Percentiles rank a stretch among this genome's conserved stretches.
Evolutionary conservation across 2,888 invertebrate species (phyloP).

Genomic region (Sarcophaga subvicina): DNA sequence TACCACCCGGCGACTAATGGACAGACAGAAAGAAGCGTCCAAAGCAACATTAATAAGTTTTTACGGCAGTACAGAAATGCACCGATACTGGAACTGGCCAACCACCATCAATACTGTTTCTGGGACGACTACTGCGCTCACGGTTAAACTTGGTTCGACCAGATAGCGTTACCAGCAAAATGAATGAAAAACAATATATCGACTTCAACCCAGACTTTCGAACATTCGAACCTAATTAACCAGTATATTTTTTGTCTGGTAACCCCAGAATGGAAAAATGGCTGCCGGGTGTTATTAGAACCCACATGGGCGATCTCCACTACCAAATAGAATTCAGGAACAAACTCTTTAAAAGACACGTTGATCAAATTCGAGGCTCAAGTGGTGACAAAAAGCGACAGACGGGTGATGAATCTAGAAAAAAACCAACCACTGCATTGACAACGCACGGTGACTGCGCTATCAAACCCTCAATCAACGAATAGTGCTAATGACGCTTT

Average conservation of each 20-base stretch:
- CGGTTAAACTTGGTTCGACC: slow-evolving; percentile 59
- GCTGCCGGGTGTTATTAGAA: too few relatives aligned
- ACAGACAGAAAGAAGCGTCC: slow-evolving; percentile 11
- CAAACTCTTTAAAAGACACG: slow-evolving; percentile 12
- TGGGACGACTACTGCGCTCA: too few relatives aligned
- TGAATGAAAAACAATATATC: slow-evolving; percentile 20
- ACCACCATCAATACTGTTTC: too few relatives aligned
- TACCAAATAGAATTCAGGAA: slow-evolving; percentile 29
- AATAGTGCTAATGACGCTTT: too few relatives aligned
- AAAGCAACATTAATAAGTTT: too few relatives aligned
- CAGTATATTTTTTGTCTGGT: slow-evolving; percentile 41
- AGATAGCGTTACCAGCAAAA: slow-evolving; percentile 12
- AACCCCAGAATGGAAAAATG: slow-evolving; percentile 31
- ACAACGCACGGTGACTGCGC: too few relatives aligned
- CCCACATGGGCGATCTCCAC: slow-evolving; percentile 39
- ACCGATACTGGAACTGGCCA: too few relatives aligned
- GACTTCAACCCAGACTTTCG: slow-evolving; percentile 25
- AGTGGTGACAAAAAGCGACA: neutral
- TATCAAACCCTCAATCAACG: too few relatives aligned
- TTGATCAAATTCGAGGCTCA: slow-evolving; percentile 2
- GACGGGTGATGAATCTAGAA: neutral
- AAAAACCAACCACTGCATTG: too few relatives aligned
- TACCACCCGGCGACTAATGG: too few relatives aligned
- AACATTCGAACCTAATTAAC: slow-evolving; percentile 14
- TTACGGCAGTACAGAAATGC: too few relatives aligned